A percentile compares a stretch with the other conserved stretches of the same genome.
phyloP scores from a whole-genome alignment of 2,888 invertebrate genomes.

The Drosophila kambysellisi region DNA sequence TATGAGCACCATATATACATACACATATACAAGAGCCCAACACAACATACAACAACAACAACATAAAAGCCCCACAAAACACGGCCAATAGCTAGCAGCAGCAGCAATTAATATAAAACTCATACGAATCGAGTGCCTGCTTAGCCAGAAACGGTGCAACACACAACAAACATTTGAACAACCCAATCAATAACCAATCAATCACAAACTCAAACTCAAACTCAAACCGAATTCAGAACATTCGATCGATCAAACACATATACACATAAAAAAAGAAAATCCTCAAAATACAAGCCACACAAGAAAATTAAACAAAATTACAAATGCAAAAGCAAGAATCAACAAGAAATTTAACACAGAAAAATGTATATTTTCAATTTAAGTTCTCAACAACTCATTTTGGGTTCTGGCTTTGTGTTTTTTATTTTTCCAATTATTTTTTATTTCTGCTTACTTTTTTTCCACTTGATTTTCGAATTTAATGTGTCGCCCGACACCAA shows the following conservation, averaged over 20 bases:
- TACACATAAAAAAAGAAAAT: slow-evolving; percentile 37
- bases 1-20: slow-evolving; percentile 17
- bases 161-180: slow-evolving; percentile 41
- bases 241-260: slow-evolving; percentile 68
- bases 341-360: slow-evolving; percentile 55
- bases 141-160: slow-evolving; percentile 43
- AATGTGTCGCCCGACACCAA: slow-evolving; percentile 29
- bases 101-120: slow-evolving; percentile 27
- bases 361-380: slow-evolving; percentile 51
- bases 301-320: slow-evolving; percentile 59
- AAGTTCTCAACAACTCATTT: slow-evolving; percentile 58
- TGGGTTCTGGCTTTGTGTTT: slow-evolving; percentile 54
- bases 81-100: slow-evolving; percentile 53
- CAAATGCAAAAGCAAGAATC: slow-evolving; percentile 60
- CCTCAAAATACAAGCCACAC: slow-evolving; percentile 40
- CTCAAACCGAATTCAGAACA: slow-evolving; percentile 53
- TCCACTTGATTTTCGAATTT: slow-evolving; percentile 32
- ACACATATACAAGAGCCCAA: slow-evolving; percentile 31
- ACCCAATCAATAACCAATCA: slow-evolving; percentile 53
- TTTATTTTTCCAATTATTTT: slow-evolving; percentile 22
- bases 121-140: slow-evolving; percentile 50
- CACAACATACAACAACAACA: slow-evolving; percentile 31
- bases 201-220: slow-evolving; percentile 34
- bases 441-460: slow-evolving; percentile 31
- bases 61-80: slow-evolving; percentile 60